phyloP scores from a whole-genome alignment of 2,113 vertebrate genomes.

The Desmodus rotundus region DNA sequence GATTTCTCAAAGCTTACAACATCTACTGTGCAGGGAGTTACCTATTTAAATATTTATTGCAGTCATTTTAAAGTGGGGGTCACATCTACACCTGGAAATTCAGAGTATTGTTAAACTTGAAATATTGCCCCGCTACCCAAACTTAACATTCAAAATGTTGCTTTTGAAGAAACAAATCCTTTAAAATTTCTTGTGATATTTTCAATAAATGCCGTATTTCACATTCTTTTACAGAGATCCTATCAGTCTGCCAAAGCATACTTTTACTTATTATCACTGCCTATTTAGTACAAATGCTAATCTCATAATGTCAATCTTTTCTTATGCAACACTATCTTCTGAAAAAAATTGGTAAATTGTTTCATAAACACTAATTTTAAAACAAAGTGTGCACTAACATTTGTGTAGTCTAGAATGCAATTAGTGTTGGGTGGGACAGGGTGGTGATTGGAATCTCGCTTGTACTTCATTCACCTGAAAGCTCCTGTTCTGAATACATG shows the following conservation, averaged over 20 bases:
- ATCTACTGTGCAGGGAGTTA: neutral
- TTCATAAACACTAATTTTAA: neutral
- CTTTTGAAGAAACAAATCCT: neutral
- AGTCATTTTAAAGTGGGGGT: neutral
- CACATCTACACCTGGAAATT: neutral
- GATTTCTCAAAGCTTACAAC: neutral
- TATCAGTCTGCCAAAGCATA: neutral
- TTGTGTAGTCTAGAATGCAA: neutral
- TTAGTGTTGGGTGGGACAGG: neutral
- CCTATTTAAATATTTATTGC: neutral
- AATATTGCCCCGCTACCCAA: neutral
- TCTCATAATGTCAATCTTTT: neutral
- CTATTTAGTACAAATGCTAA: neutral
- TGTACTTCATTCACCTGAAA: neutral
- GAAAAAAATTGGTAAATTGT: neutral
- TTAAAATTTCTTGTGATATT: neutral
- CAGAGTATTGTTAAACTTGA: neutral
- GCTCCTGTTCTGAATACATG: constrained; percentile 40
- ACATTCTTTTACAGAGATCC: neutral
- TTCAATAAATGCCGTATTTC: neutral
- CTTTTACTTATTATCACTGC: neutral
- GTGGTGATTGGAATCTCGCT: neutral
- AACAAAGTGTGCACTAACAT: neutral
- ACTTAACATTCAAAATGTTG: neutral
- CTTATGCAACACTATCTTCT: neutral